These are phyloP conservation scores for Microcebus murinus DNA, from an alignment of 2,113 vertebrate genomes.

Conservation along the genomic window DNA sequence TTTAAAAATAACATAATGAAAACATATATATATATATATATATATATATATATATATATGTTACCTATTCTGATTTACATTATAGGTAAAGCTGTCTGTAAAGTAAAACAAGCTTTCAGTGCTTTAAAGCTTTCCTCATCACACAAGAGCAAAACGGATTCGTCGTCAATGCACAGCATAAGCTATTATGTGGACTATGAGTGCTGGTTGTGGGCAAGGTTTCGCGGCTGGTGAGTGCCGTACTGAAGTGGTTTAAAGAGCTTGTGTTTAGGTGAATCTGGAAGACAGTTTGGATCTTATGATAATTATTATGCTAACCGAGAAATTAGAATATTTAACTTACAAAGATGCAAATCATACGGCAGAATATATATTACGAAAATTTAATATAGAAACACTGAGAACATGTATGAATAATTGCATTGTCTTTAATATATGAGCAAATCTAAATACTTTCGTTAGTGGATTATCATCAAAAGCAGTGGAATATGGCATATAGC, in stretches of 20 bases:
- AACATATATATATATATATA: too few species aligned
- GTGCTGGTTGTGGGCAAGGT: too few species aligned
- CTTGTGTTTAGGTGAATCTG: neutral
- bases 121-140: too few species aligned
- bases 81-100: too few species aligned
- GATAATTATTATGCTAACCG: neutral
- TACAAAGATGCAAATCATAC: neutral
- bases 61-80: too few species aligned
- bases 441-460: conserved; percentile 38
- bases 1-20: too few species aligned
- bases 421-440: conserved; percentile 17
- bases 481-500: neutral
- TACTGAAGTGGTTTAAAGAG: neutral
- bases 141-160: too few species aligned
- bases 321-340: conserved; percentile 35
- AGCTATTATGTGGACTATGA: too few species aligned
- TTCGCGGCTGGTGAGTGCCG: too few species aligned
- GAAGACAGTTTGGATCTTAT: neutral
- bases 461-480: conserved; percentile 1
- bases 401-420: conserved; percentile 1
- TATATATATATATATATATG: too few species aligned
- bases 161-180: too few species aligned
- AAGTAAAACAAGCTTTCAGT: too few species aligned
- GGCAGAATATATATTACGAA: conserved; percentile 24
- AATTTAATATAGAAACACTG: conserved; percentile 49